Base-by-base conservation (phyloP, 2,888 invertebrate species). In the Phyto melanocephala region DNA sequence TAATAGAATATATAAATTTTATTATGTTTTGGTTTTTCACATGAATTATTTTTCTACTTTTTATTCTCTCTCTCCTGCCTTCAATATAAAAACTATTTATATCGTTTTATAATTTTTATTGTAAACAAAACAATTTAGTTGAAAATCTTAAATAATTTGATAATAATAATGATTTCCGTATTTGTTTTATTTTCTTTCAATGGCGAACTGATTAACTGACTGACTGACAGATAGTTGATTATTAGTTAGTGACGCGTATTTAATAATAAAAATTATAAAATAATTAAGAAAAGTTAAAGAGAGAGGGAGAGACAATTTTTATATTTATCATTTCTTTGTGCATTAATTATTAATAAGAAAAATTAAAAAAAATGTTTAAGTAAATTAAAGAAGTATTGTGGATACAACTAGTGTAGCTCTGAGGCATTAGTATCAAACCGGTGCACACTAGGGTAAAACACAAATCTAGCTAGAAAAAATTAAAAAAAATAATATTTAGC, bases 231-330 rank as follows among this genome's bases (percentile, higher is more conserved):
- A 67, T 72, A 74, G 65, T 52, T 50, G 65, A 58, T 74, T 20
- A 74, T 67, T 80, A 68, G 67, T 60, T 45, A 60, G 52, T 80
- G 79, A 80, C 79, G 72, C 45, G 60, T 74, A 80, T 62, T 28
- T 52, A 58, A 63, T 56, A 62, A 62, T 37, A 33, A 62, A 60
- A 28, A 28, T n/a, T 20, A 40, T 45, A 22, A 20, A 33, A 22
- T 52, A 11, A 5, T 33, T 33, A 65, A 56, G 40, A 67, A 75
- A 7, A 6, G 33, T 28, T 40, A 24, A 2, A 37, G 17, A 58
- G 37, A 42, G 67, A 67, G 17, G 17, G 13, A 45, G 17, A 13
- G 3, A 0, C 13, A 40, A 13, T 11, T 40, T 33, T 33, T 33
- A 33, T 6, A 33, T 17, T 2, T 8, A 8, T 7, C 6, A 17